Evolutionary conservation across 2,113 vertebrate species (phyloP).

Genomic region (Forbesichthys agassizii): DNA sequence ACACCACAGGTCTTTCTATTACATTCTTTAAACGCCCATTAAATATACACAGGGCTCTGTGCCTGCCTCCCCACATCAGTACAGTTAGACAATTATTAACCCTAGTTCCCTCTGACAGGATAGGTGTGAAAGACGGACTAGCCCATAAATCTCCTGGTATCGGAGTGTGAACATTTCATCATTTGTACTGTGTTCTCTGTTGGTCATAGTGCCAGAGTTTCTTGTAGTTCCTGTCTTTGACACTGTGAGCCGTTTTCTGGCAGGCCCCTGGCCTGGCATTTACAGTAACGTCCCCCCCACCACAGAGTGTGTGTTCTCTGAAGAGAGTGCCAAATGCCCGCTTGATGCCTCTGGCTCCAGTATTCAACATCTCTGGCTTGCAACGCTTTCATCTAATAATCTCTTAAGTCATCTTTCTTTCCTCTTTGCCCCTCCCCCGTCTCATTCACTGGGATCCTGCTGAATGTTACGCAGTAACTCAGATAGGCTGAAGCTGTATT

Average conservation of each 20-base stretch:
- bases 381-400: conserved; percentile 28
- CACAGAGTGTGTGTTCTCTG: neutral
- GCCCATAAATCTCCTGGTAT: conserved; percentile 20
- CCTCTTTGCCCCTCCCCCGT: conserved; percentile 52
- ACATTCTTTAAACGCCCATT: neutral
- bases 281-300: neutral
- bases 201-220: neutral
- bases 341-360: no score
- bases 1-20: no score
- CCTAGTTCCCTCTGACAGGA: neutral
- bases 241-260: conserved; percentile 31
- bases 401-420: conserved; percentile 47
- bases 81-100: no score
- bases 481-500: conserved; percentile 55
- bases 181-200: neutral
- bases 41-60: no score
- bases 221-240: conserved; percentile 12
- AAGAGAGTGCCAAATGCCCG: no score
- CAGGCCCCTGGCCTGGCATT: conserved; percentile 19
- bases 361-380: conserved; percentile 17
- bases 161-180: conserved; percentile 20
- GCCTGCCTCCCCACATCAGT: no score
- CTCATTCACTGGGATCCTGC: conserved; percentile 66
- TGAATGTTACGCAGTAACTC: conserved; percentile 27
- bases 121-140: conserved; percentile 20